Evolutionary conservation across 92 coral and sea anemone species (phyloP).

Genomic region (Phenganax marumi): DNA sequence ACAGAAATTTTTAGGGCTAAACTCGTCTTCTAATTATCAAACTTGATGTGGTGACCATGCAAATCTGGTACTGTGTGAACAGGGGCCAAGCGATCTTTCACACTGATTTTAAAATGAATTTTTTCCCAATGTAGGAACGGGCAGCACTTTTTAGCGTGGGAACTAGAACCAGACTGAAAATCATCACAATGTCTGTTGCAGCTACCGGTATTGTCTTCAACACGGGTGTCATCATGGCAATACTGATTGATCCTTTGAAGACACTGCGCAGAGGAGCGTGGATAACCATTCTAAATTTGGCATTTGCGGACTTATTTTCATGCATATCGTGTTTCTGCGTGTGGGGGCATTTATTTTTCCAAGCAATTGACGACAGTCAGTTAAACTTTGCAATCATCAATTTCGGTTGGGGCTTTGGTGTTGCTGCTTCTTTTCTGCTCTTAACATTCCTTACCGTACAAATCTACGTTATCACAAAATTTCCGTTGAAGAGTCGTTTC

Average conservation of each 20-base stretch:
- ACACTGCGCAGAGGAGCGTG: slow-evolving; percentile 36
- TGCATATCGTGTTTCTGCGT: background rate
- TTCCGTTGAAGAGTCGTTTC: slow-evolving; percentile 13
- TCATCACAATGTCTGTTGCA: background rate
- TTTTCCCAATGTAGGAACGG: too few species aligned
- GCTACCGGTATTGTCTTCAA: background rate
- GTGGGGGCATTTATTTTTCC: background rate
- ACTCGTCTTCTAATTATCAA: too few species aligned
- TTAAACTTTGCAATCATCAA: background rate
- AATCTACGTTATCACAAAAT: slow-evolving; percentile 36
- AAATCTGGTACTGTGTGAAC: too few species aligned
- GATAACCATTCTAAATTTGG: slow-evolving; percentile 24
- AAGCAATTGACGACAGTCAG: background rate
- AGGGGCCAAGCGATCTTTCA: too few species aligned
- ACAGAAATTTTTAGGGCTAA: too few species aligned
- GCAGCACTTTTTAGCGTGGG: background rate
- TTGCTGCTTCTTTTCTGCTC: slow-evolving; percentile 3
- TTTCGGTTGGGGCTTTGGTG: background rate
- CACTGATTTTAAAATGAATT: too few species aligned
- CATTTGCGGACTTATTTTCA: slow-evolving; percentile 28
- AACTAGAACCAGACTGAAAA: background rate
- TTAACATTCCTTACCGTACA: slow-evolving; percentile 28
- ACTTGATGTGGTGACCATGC: too few species aligned
- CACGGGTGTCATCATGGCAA: background rate
- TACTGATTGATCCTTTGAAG: slow-evolving; percentile 12